Evolutionary conservation across 1,140 invertebrate species (phyloP), one percentile per base, ranked within the genome.

Genomic region (Vanessa atalanta): DNA sequence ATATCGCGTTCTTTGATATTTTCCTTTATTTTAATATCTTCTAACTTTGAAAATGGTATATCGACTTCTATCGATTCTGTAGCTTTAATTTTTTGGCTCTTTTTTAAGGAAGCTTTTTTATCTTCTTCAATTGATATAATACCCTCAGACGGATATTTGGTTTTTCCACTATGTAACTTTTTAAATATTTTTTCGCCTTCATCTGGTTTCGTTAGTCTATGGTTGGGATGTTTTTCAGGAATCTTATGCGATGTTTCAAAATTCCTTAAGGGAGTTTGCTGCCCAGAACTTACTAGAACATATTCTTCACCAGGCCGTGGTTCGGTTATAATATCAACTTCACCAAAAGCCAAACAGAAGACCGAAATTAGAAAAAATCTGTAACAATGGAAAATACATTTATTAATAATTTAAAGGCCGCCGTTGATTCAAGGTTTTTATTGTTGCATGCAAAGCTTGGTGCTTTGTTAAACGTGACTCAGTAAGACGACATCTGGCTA

Each of bases 271-370:
- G 89, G 86, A 43, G 84, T 90, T 74, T 93, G 90, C 69, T 91
- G 89, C 13, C 90, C 93, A 15, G 91, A 91, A 64, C 93, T 93
- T 43, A 94, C 90, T 67, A 93, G 77, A 6, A 94, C 94, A 82
- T 93, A 94, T 80, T 94, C 94, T 78, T 94, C 92, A 12, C 94
- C 94, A 15, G 93, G 93, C 47, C 93, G 83, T 3, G 94, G 94
- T 80, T 94, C 92, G 47, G 93, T 94, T 73, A 94, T 94, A 16
- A 94, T 87, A 72, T 94, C 93, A 37, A 93, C 92, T 67, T 94
- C 93, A 50, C 89, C 88, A 69, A 73, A 73, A 7, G 76, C 83
- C 64, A 75, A 78, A 66, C 84, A 87, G 64, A 88, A 65, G 75
- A 81, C 77, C 76, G 84, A 90, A 55, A 88, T 77, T 77, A 90